Evolutionary conservation across 2,113 vertebrate species (phyloP).

Genomic region (Heteronetta atricapilla): DNA sequence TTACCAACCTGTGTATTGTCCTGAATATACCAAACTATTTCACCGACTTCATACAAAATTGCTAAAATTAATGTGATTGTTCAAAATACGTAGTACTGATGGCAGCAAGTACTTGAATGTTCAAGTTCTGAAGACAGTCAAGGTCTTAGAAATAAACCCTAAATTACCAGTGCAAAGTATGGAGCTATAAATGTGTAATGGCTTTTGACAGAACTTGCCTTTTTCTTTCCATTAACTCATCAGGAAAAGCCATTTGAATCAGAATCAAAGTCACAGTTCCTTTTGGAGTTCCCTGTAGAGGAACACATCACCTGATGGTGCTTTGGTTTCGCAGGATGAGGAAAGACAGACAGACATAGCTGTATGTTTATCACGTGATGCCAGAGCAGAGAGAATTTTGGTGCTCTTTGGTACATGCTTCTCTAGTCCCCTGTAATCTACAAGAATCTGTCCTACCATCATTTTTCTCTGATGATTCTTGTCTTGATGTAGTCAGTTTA

Average conservation of each 20-base stretch:
- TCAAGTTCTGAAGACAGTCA: not conserved
- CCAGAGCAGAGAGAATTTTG: not conserved
- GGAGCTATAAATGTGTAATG: not conserved
- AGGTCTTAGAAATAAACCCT: not conserved
- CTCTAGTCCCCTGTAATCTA: not conserved
- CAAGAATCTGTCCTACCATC: not conserved
- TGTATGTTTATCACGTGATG: not conserved
- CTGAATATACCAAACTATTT: not conserved
- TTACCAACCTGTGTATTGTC: not conserved
- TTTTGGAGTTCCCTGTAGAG: not conserved
- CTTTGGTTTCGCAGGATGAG: not conserved
- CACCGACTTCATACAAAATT: not conserved
- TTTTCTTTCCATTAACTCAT: not conserved
- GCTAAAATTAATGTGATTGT: not conserved
- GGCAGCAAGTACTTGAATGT: not conserved
- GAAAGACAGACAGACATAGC: not conserved
- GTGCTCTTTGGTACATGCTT: not conserved
- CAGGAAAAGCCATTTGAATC: not conserved
- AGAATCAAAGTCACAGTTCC: not conserved
- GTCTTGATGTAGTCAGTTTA: not conserved
- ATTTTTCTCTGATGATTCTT: not conserved
- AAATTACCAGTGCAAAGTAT: not conserved
- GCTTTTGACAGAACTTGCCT: not conserved
- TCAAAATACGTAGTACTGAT: not conserved
- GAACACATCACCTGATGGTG: not conserved